These are phyloP conservation scores for Lottia gigantea DNA, from an alignment of 2,888 invertebrate species.

Conservation along the genomic window DNA sequence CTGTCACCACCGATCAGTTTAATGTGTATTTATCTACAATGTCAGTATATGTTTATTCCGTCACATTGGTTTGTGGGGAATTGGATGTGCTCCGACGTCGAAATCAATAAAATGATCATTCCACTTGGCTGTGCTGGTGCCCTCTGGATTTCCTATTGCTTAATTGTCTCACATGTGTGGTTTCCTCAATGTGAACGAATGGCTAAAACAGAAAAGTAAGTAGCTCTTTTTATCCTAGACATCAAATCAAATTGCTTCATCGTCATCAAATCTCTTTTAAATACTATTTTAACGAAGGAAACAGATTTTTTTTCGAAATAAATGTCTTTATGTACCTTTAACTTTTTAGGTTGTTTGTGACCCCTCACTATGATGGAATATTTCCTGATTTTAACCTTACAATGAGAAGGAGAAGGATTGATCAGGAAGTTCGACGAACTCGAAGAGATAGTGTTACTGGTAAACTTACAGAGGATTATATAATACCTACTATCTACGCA, in stretches of 20 bases:
- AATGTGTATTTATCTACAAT: slow-evolving; percentile 49
- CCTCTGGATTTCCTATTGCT: slow-evolving; percentile 94
- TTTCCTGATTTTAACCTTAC: slow-evolving; percentile 96
- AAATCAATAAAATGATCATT: slow-evolving; percentile 36
- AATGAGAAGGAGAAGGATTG: slow-evolving; percentile 88
- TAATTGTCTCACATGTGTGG: slow-evolving; percentile 98
- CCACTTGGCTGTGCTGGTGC: slow-evolving; percentile 47
- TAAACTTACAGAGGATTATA: slow-evolving; percentile 37
- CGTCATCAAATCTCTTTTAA: too few species aligned
- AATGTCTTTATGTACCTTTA: neutral
- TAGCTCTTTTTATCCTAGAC: neutral
- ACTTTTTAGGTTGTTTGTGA: slow-evolving; percentile 48
- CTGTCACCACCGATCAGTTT: slow-evolving; percentile 64
- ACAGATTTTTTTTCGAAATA: neutral
- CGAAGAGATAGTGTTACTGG: slow-evolving; percentile 47
- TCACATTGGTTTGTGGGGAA: slow-evolving; percentile 52
- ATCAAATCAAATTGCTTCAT: too few species aligned
- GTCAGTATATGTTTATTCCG: slow-evolving; percentile 49
- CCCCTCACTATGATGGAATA: slow-evolving; percentile 79
- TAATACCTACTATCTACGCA: slow-evolving; percentile 79
- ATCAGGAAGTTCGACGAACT: slow-evolving; percentile 72
- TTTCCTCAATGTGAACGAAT: slow-evolving; percentile 96
- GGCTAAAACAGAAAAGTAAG: slow-evolving; percentile 89
- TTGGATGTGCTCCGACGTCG: slow-evolving; percentile 47
- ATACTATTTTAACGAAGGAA: too few species aligned